Conservation (phyloP, 2,113 vertebrate genomes). For the Mesoclemmys tuberculata region DNA sequence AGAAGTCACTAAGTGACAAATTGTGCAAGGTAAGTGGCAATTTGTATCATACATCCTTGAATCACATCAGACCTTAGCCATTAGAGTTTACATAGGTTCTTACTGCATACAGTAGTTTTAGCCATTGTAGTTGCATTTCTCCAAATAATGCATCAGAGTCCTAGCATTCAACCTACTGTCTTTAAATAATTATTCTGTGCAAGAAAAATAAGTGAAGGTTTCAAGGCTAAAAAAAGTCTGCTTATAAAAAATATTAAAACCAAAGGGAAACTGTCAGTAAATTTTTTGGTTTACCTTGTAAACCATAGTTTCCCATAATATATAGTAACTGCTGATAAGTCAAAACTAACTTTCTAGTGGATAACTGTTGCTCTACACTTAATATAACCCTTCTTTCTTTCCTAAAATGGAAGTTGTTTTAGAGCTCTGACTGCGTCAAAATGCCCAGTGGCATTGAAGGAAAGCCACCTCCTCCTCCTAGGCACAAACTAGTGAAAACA, state of each 20-base stretch:
- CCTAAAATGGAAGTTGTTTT: constrained; percentile 63
- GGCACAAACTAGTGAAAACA: not conserved
- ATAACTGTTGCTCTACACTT: not conserved
- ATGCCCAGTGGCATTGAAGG: not conserved
- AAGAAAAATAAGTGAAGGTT: not conserved
- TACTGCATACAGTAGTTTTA: not conserved
- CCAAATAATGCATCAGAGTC: not conserved
- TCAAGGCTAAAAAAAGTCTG: not conserved
- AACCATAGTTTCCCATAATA: not conserved
- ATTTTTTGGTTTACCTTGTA: not conserved
- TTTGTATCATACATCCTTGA: not conserved
- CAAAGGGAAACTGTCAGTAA: not conserved
- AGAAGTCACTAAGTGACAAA: not conserved
- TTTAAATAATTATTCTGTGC: not conserved
- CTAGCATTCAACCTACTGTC: not conserved
- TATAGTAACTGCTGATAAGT: not conserved
- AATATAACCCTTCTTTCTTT: not conserved
- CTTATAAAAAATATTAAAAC: not conserved
- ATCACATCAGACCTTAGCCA: not conserved
- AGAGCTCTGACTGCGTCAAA: not conserved
- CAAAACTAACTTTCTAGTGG: not conserved
- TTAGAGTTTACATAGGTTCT: not conserved
- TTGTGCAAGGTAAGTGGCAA: not conserved
- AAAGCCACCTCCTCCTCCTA: not conserved
- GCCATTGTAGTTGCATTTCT: not conserved